Evolutionary conservation across 2,113 vertebrate genomes (phyloP).

Genomic region (Sander lucioperca): DNA sequence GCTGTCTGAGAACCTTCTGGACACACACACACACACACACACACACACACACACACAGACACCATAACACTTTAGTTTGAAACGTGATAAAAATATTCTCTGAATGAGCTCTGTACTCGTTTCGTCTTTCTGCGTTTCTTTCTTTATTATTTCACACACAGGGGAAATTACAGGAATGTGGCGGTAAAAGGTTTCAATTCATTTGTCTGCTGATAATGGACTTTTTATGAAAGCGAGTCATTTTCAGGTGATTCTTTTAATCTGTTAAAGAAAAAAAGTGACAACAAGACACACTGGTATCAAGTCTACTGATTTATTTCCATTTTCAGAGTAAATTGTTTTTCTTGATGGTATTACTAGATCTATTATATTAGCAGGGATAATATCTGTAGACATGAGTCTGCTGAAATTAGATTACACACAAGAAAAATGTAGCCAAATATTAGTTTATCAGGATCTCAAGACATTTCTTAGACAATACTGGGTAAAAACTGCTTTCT

Average conservation of each 20-base stretch:
- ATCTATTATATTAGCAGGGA: slow-evolving; percentile 52
- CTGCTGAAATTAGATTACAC: slow-evolving; percentile 53
- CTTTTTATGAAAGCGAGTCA: slow-evolving; percentile 17
- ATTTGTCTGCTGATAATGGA: slow-evolving; percentile 28
- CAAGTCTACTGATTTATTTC: slow-evolving; percentile 67
- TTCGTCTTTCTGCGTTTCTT: background rate
- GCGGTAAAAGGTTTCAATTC: slow-evolving; percentile 26
- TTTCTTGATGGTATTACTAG: slow-evolving; percentile 33
- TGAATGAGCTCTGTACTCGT: background rate
- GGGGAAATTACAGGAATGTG: slow-evolving; percentile 35
- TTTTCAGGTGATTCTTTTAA: background rate
- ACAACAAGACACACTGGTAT: slow-evolving; percentile 41
- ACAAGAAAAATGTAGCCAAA: slow-evolving; percentile 23
- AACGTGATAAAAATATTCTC: background rate
- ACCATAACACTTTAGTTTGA: background rate
- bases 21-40: slow-evolving; percentile 33
- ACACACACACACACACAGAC: slow-evolving; percentile 9
- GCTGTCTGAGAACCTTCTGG: slow-evolving; percentile 54
- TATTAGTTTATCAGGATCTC: slow-evolving; percentile 47
- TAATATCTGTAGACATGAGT: slow-evolving; percentile 54
- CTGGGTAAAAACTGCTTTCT: slow-evolving; percentile 2
- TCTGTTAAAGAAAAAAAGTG: background rate
- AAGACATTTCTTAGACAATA: slow-evolving; percentile 56
- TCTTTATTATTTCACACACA: slow-evolving; percentile 34
- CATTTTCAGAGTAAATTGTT: slow-evolving; percentile 53